Percentiles rank a stretch among this genome's conserved stretches.
Conservation (phyloP, 2,113 vertebrate species). For the Gymnarchus niloticus region DNA sequence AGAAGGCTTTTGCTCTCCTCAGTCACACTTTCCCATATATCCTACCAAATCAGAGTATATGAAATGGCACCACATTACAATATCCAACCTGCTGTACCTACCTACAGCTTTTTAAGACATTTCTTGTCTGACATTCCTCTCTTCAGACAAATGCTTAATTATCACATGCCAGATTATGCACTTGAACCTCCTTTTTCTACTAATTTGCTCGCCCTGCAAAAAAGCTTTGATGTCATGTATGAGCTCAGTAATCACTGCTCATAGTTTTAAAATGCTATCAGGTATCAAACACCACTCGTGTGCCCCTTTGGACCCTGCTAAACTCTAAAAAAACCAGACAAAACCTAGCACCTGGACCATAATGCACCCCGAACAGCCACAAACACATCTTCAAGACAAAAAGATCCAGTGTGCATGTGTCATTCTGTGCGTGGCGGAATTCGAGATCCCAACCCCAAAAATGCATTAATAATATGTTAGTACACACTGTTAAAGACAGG, state of each 20-base stretch:
- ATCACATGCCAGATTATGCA: not conserved
- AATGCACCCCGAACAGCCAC: not conserved
- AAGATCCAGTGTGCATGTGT: not conserved
- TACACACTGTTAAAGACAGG: conserved; percentile 5
- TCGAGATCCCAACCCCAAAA: not conserved
- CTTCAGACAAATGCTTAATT: not conserved
- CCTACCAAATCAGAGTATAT: conserved; percentile 6
- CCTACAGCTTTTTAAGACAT: not conserved
- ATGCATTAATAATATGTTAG: conserved; percentile 14
- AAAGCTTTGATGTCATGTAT: conserved; percentile 10
- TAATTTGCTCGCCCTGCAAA: not conserved
- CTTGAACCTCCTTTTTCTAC: not conserved
- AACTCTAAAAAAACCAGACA: not conserved
- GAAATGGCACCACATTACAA: not conserved
- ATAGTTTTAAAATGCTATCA: not conserved
- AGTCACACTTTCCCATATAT: not conserved
- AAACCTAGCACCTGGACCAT: not conserved
- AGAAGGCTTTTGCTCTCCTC: not conserved
- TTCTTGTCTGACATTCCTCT: not conserved
- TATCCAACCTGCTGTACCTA: not conserved
- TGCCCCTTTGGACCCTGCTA: not conserved
- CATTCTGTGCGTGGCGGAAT: not conserved
- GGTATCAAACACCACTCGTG: not conserved
- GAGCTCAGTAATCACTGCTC: not conserved
- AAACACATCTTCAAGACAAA: not conserved